Evolutionary conservation across 2,888 invertebrate genomes (phyloP).

Genomic region (Cryptosula pallasiana): DNA sequence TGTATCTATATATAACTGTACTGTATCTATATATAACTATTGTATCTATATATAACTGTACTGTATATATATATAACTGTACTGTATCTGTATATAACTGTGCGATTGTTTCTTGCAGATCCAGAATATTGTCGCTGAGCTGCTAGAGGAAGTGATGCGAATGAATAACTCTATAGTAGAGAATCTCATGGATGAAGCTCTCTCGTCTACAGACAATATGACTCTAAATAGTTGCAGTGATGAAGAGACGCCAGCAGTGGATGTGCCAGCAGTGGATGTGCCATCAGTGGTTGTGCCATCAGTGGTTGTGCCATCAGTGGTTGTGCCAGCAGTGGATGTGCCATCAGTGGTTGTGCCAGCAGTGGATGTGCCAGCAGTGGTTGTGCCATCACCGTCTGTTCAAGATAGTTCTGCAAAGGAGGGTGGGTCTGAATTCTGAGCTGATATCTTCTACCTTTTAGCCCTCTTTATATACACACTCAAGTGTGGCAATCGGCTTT

Average conservation of each 20-base stretch:
- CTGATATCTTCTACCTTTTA: too few species aligned
- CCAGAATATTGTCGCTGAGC: not conserved
- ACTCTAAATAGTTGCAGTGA: too few species aligned
- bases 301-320: not conserved
- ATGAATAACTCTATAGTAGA: constrained; percentile 1
- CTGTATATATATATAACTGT: too few species aligned
- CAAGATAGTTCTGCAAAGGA: too few species aligned
- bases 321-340: not conserved
- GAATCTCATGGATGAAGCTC: not conserved
- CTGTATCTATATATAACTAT: too few species aligned
- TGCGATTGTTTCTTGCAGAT: not conserved
- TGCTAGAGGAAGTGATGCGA: not conserved
- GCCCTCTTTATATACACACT: too few species aligned
- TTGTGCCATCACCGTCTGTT: not conserved
- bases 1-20: too few species aligned
- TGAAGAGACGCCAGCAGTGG: not conserved
- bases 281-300: not conserved
- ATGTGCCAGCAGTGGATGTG: not conserved
- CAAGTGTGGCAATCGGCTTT: too few species aligned
- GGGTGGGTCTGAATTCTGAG: too few species aligned
- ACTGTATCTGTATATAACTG: not conserved
- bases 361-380: not conserved
- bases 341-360: not conserved
- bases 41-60: too few species aligned
- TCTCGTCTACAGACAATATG: not conserved